Percentiles rank a stretch among this genome's conserved stretches.
Conservation (phyloP, 2,797 vertebrate species). For the Phrynocephalus guinanensis region DNA sequence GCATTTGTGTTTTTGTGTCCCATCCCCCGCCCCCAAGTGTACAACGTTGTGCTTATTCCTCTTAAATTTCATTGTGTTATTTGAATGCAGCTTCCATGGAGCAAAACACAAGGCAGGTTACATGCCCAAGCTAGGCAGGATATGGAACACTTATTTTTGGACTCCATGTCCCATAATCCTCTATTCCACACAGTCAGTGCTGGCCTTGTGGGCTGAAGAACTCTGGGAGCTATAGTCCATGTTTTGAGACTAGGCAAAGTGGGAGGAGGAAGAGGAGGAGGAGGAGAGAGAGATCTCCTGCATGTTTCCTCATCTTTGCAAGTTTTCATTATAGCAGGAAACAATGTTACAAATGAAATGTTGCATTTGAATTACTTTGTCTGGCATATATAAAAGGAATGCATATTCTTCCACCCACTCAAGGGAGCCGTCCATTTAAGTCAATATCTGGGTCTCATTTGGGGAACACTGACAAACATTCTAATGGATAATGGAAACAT, state of each 20-base stretch:
- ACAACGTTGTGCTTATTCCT: too few species aligned
- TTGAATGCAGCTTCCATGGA: too few species aligned
- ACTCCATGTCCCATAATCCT: too few species aligned
- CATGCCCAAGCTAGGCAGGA: too few species aligned
- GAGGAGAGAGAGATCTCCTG: background rate
- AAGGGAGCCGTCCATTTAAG: slow-evolving; percentile 25
- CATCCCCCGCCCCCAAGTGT: too few species aligned
- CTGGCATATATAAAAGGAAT: background rate
- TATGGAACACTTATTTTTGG: too few species aligned
- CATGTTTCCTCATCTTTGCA: background rate
- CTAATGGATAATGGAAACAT: slow-evolving; percentile 61
- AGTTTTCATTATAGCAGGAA: slow-evolving; percentile 11
- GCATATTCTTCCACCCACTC: slow-evolving; percentile 18
- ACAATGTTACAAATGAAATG: slow-evolving; percentile 37
- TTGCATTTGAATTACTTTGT: slow-evolving; percentile 23
- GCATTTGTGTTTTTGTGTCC: too few species aligned
- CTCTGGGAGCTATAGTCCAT: background rate
- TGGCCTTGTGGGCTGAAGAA: background rate
- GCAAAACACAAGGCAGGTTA: too few species aligned
- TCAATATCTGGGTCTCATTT: slow-evolving; percentile 38
- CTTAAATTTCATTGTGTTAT: too few species aligned
- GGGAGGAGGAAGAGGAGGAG: background rate
- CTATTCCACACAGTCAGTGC: too few species aligned
- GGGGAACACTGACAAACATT: slow-evolving; percentile 43
- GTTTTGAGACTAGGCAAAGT: background rate